phyloP scores from a whole-genome alignment of 2,797 vertebrate genomes.

The Champsocephalus esox region DNA sequence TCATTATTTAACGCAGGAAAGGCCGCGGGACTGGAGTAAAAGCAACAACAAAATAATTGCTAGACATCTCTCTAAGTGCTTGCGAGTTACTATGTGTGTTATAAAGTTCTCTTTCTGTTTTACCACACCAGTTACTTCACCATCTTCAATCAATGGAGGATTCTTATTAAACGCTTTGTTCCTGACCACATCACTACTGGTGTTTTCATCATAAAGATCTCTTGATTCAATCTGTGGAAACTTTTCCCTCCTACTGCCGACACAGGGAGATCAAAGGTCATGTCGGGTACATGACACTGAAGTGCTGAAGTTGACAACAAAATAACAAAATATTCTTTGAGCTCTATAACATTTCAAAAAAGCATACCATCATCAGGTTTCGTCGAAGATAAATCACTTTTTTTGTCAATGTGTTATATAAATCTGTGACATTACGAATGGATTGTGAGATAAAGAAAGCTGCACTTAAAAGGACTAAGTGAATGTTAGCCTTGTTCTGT shows the following conservation, averaged over 20 bases:
- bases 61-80: not conserved
- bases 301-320: not conserved
- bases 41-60: slow-evolving; percentile 25
- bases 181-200: slow-evolving; percentile 6
- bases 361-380: not conserved
- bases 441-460: slow-evolving; percentile 2
- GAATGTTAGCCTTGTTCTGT: slow-evolving; percentile 12
- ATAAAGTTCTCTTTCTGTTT: slow-evolving; percentile 24
- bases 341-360: not conserved
- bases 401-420: not conserved
- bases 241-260: not conserved
- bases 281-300: not conserved
- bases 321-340: not conserved
- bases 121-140: slow-evolving; percentile 5
- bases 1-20: slow-evolving; percentile 49
- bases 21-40: slow-evolving; percentile 32
- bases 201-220: slow-evolving; percentile 20
- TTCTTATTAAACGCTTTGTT: slow-evolving; percentile 14
- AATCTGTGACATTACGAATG: not conserved
- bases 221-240: slow-evolving; percentile 15
- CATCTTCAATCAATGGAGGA: not conserved
- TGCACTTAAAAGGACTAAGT: slow-evolving; percentile 23
- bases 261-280: not conserved
- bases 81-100: not conserved
- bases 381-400: not conserved